These are phyloP conservation scores for Oxycera nigricornis DNA, from an alignment of 2,888 invertebrate genomes.

Conservation along the genomic window DNA sequence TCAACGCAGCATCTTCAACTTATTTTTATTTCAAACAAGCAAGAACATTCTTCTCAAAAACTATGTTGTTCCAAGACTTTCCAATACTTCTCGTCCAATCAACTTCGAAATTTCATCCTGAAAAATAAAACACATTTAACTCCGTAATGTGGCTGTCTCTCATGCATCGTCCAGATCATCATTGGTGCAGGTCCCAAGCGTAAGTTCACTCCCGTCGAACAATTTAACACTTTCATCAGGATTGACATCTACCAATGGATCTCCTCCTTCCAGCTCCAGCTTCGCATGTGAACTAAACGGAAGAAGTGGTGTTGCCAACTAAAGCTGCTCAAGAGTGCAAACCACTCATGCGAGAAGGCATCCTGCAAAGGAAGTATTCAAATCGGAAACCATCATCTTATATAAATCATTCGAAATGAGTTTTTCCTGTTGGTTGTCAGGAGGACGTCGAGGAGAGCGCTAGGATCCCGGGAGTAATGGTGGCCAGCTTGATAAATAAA, in stretches of 20 bases:
- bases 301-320: not conserved
- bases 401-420: conserved; percentile 47
- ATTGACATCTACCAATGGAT: conserved; percentile 20
- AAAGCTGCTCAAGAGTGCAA: not conserved
- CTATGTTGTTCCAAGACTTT: too few relatives aligned
- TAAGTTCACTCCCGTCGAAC: conserved; percentile 43
- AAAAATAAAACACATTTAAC: too few relatives aligned
- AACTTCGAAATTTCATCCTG: too few relatives aligned
- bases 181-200: conserved; percentile 21
- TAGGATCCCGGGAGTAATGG: conserved; percentile 5
- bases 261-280: not conserved
- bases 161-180: too few relatives aligned
- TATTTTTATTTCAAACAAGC: too few relatives aligned
- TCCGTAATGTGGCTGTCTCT: too few relatives aligned
- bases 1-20: too few relatives aligned
- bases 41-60: too few relatives aligned
- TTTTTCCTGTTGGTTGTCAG: conserved; percentile 46
- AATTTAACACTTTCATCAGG: conserved; percentile 41
- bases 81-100: too few relatives aligned
- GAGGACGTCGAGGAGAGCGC: conserved; percentile 11
- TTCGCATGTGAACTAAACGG: not conserved
- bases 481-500: conserved; percentile 43
- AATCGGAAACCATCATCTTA: conserved; percentile 46
- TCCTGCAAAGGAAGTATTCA: conserved; percentile 42
- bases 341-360: not conserved